These are phyloP conservation scores for Tachyglossus aculeatus DNA, from an alignment of 2,797 vertebrate species.

Conservation along the genomic window DNA sequence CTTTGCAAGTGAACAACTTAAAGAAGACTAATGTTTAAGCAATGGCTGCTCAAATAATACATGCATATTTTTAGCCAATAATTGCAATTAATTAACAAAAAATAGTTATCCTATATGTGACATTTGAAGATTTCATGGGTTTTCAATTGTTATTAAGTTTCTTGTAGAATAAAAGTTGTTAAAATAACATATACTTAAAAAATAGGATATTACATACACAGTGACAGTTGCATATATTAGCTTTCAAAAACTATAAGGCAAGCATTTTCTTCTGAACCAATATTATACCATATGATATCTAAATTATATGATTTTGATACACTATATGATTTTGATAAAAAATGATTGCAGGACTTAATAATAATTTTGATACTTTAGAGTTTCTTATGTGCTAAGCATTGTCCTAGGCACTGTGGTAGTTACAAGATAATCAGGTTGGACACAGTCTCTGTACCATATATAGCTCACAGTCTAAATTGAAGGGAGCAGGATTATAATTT, in stretches of 20 bases:
- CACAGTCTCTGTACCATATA: too few relatives aligned
- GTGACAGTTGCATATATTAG: not conserved
- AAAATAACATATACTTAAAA: not conserved
- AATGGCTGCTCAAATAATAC: conserved; percentile 16
- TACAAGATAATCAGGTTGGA: too few relatives aligned
- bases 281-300: too few relatives aligned
- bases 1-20: conserved; percentile 46
- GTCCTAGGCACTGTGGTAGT: too few relatives aligned
- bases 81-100: conserved; percentile 45
- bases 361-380: too few relatives aligned
- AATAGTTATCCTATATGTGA: conserved; percentile 30
- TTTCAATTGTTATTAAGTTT: conserved; percentile 31
- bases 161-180: conserved; percentile 31
- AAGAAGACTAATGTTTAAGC: conserved; percentile 49
- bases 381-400: too few relatives aligned
- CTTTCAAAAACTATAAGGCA: not conserved
- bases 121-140: conserved; percentile 21
- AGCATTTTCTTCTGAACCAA: not conserved
- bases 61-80: conserved; percentile 39
- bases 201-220: not conserved
- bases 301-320: too few relatives aligned
- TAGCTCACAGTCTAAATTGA: too few relatives aligned
- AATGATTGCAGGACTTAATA: too few relatives aligned
- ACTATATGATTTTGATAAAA: too few relatives aligned
- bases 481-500: too few relatives aligned